Percentiles rank a stretch among this genome's conserved stretches.
Conservation (phyloP, 2,797 vertebrate genomes). For the Limosa lapponica region DNA sequence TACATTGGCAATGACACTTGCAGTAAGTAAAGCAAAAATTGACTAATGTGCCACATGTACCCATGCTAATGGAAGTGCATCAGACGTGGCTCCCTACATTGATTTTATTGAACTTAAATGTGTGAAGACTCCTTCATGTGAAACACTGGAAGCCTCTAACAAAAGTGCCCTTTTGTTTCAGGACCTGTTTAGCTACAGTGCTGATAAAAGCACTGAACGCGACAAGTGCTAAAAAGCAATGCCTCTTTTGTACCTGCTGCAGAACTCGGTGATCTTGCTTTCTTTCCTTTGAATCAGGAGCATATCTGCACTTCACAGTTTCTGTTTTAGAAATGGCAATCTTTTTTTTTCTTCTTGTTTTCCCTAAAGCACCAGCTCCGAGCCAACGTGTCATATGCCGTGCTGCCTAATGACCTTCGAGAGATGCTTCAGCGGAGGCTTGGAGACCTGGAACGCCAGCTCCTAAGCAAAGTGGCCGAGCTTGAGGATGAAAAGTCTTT, state of each 20-base stretch:
- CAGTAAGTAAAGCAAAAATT: not conserved
- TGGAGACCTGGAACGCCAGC: constrained; percentile 91
- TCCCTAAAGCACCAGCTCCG: constrained; percentile 88
- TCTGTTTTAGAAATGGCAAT: not conserved
- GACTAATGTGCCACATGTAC: not conserved
- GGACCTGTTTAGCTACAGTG: not conserved
- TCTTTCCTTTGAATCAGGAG: not conserved
- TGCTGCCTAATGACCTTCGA: constrained; percentile 88
- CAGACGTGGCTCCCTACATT: not conserved
- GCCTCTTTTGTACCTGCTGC: not conserved
- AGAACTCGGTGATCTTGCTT: not conserved
- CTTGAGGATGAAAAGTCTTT: constrained; percentile 93
- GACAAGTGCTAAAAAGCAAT: not conserved
- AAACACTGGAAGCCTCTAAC: not conserved
- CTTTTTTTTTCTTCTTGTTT: not conserved
- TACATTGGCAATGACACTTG: accelerated
- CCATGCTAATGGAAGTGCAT: not conserved
- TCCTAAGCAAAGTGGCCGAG: constrained; percentile 91
- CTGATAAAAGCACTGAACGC: constrained; percentile 13
- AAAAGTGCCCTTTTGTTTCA: not conserved
- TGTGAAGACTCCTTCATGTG: not conserved
- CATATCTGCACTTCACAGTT: not conserved
- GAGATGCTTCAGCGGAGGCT: constrained; percentile 92
- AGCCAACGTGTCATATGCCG: constrained; percentile 85
- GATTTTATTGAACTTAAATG: not conserved